Evolutionary conservation across 2,113 vertebrate species (phyloP), one percentile per base, ranked within the genome.

Genomic region (Stegostoma tigrinum): DNA sequence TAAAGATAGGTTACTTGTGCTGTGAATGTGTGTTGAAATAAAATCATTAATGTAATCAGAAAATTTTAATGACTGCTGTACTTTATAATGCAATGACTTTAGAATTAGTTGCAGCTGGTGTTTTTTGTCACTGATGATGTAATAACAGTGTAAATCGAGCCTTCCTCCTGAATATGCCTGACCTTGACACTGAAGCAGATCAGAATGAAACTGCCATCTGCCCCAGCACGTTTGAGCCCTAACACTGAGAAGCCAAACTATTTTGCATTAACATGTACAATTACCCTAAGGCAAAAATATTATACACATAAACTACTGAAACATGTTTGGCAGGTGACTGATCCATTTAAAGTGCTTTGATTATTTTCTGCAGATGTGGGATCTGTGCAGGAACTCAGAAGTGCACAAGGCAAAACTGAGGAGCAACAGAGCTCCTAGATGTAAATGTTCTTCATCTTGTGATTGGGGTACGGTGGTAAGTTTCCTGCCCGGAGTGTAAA

Each of bases 301-400:
- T 89, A 55, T 61, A 89, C 12, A 7, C 38, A 67, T 67, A 48
- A 27, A 48, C 27, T 75, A 72, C 6, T 95, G 45, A 72, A 72
- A 75, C 42, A 95, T 52, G 42, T 95, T 95, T 72, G 67, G 68
- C 23, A 70, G 68, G 42, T 48, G 45, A 94, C 19, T 94, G 93
- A 30, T 95, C 94, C 52, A 95, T 52, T 96, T 98, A 96, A 98
- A 98, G 97, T 99, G 97, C 98, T 98, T 99, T 95, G 94, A 95
- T 95, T 95, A 95, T 99, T 97, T 99, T 98, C 98, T 98, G 98
- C 99, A 99, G 99, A 99, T 99, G 97, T 99, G 98, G 98, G 99
- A 98, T 98, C 98, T 97, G 97, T 98, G 97, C 98, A 98, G 97
- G 98, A 98, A 98, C 98, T 98, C 98, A 99, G 98, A 98, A 98